Evolutionary conservation across 2,113 vertebrate species (phyloP).

Genomic region (Prunella himalayana): DNA sequence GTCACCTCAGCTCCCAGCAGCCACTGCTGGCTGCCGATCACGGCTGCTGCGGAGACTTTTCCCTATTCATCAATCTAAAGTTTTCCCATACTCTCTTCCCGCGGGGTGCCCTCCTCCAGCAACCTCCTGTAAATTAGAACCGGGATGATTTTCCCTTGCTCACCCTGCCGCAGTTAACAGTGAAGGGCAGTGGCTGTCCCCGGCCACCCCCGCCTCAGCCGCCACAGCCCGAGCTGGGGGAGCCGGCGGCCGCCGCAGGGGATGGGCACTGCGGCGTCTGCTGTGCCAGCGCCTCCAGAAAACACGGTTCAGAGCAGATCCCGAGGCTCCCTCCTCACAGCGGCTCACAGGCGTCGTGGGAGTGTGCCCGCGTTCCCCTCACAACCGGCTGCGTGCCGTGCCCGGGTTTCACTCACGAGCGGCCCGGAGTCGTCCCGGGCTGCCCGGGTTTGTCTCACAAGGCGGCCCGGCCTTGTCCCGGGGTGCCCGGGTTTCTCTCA

Average conservation of each 20-base stretch:
- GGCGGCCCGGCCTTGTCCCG: accelerated
- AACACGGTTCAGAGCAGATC: not conserved
- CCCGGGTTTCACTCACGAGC: not conserved
- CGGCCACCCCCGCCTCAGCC: not conserved
- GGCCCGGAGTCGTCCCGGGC: accelerated
- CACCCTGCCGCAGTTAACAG: not conserved
- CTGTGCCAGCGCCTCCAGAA: not conserved
- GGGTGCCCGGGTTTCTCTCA: not conserved
- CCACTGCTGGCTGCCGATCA: not conserved
- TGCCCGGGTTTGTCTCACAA: not conserved
- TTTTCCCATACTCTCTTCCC: not conserved
- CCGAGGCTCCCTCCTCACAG: not conserved
- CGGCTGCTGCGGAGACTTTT: not conserved
- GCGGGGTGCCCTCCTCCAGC: not conserved
- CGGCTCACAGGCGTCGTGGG: not conserved
- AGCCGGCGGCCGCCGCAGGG: not conserved
- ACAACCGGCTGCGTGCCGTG: accelerated
- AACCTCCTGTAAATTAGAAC: not conserved
- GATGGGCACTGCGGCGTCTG: accelerated
- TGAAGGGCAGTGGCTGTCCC: not conserved
- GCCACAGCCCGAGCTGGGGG: not conserved
- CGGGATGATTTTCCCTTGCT: not conserved
- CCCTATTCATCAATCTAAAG: not conserved
- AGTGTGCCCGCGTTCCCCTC: not conserved
- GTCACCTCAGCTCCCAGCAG: not conserved